Percentiles rank a stretch among this genome's conserved stretches.
These are phyloP conservation scores for Drosophila carrolli DNA, from an alignment of 1,140 invertebrate genomes.

Conservation along the genomic window DNA sequence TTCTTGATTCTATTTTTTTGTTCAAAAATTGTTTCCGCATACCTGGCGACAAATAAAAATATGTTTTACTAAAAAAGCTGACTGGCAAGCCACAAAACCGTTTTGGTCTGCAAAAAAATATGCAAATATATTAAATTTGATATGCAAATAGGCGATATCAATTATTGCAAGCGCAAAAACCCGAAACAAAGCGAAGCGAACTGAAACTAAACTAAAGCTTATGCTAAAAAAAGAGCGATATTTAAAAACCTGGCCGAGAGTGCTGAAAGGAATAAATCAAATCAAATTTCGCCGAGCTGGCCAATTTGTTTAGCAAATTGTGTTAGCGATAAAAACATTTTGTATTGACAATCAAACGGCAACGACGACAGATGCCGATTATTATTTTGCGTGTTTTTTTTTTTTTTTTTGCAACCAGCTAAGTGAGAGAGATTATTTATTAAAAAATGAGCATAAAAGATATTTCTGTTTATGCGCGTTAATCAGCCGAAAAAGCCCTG, in stretches of 20 bases:
- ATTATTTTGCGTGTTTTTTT: slow-evolving; percentile 29
- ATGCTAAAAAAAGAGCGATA: slow-evolving; percentile 30
- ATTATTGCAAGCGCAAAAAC: slow-evolving; percentile 57
- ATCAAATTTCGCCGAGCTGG: slow-evolving; percentile 61
- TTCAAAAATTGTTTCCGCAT: slow-evolving; percentile 66
- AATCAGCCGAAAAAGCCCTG: slow-evolving; percentile 36
- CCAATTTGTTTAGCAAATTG: slow-evolving; percentile 72
- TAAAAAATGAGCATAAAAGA: slow-evolving; percentile 25
- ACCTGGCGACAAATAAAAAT: slow-evolving; percentile 41
- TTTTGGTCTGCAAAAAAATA: slow-evolving; percentile 37
- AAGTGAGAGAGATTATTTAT: slow-evolving; percentile 55
- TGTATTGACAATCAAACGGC: slow-evolving; percentile 53
- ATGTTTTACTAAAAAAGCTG: slow-evolving; percentile 22
- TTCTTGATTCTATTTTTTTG: slow-evolving; percentile 20
- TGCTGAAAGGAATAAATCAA: slow-evolving; percentile 71
- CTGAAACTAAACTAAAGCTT: slow-evolving; percentile 50
- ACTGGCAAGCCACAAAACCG: slow-evolving; percentile 46
- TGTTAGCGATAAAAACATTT: slow-evolving; percentile 64
- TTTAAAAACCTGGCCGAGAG: slow-evolving; percentile 50
- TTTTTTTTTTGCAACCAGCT: slow-evolving; percentile 27
- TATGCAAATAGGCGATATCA: slow-evolving; percentile 75
- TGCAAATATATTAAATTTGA: slow-evolving; percentile 70
- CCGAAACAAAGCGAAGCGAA: slow-evolving; percentile 21
- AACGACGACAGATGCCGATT: slow-evolving; percentile 37
- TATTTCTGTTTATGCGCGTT: slow-evolving; percentile 31